Evolutionary conservation across 2,888 invertebrate species (phyloP).

Genomic region (Pristionchus maxplancki): DNA sequence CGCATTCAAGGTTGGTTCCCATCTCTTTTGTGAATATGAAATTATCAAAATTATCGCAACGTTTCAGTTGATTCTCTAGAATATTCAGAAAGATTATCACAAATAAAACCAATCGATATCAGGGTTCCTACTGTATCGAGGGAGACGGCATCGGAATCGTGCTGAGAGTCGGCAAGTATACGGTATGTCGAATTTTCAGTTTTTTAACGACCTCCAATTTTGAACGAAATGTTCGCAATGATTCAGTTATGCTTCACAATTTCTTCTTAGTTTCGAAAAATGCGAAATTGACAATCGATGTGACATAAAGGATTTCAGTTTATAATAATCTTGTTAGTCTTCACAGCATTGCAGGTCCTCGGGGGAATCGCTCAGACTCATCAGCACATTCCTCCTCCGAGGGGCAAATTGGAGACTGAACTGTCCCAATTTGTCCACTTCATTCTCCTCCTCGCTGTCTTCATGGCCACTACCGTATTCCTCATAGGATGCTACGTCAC

Average conservation of each 20-base stretch:
- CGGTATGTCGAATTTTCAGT: constrained; percentile 54
- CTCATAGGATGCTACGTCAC: constrained; percentile 66
- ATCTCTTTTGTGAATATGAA: too few species aligned
- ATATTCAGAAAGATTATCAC: too few species aligned
- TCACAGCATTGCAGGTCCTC: constrained; percentile 38
- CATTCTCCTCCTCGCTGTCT: constrained; percentile 63
- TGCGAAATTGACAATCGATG: background rate
- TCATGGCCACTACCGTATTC: constrained; percentile 68
- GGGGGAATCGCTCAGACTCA: constrained; percentile 47
- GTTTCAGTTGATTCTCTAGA: too few species aligned
- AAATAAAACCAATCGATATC: background rate
- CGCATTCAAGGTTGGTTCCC: constrained; percentile 59
- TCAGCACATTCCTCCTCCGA: constrained; percentile 39
- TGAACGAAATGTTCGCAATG: too few species aligned
- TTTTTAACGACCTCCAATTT: too few species aligned
- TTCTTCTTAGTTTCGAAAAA: too few species aligned
- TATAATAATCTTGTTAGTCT: too few species aligned
- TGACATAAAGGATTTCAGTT: too few species aligned
- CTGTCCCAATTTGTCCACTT: constrained; percentile 53
- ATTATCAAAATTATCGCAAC: too few species aligned
- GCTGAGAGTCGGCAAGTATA: constrained; percentile 66
- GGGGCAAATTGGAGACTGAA: constrained; percentile 47
- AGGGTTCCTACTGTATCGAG: constrained; percentile 68
- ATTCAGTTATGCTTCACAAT: too few species aligned
- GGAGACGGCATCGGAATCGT: constrained; percentile 69